Conservation (phyloP, 2,888 invertebrate genomes). For the Tigriopus californicus region DNA sequence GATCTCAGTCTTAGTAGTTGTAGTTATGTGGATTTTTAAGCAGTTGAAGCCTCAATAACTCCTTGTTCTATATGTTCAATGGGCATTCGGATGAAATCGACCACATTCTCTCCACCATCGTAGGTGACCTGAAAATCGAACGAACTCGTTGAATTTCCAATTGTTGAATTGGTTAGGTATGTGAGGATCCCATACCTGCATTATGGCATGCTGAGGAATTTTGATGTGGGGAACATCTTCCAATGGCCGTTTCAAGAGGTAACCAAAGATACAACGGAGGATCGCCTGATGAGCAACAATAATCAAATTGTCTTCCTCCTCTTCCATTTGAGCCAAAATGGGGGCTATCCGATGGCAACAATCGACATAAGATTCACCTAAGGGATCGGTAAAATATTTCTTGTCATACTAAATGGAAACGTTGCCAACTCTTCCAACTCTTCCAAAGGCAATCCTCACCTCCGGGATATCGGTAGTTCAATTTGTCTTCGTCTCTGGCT, state of each 20-base stretch:
- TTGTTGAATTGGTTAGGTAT: too few relatives aligned
- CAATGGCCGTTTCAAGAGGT: background rate
- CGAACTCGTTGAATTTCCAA: too few relatives aligned
- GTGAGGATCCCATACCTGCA: background rate
- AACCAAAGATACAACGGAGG: background rate
- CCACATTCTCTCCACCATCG: background rate
- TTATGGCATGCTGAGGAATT: constrained; percentile 1
- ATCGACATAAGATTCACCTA: background rate
- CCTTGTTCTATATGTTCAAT: background rate
- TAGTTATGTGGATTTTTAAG: too few relatives aligned
- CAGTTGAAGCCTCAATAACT: background rate
- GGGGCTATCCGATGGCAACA: background rate
- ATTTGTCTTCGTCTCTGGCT: background rate
- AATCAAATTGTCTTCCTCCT: background rate
- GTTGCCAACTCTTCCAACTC: too few relatives aligned
- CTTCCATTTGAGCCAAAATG: background rate
- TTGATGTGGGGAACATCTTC: background rate
- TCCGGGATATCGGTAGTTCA: background rate
- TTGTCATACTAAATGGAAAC: too few relatives aligned
- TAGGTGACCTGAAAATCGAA: background rate
- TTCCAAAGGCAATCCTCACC: too few relatives aligned
- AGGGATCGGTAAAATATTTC: too few relatives aligned
- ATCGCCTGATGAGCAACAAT: constrained; percentile 2
- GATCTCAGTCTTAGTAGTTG: too few relatives aligned
- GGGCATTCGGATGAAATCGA: background rate